Percentiles rank a stretch among this genome's conserved stretches.
Conservation (phyloP, 2,888 invertebrate species). For the Drosophila pseudotalamancana region DNA sequence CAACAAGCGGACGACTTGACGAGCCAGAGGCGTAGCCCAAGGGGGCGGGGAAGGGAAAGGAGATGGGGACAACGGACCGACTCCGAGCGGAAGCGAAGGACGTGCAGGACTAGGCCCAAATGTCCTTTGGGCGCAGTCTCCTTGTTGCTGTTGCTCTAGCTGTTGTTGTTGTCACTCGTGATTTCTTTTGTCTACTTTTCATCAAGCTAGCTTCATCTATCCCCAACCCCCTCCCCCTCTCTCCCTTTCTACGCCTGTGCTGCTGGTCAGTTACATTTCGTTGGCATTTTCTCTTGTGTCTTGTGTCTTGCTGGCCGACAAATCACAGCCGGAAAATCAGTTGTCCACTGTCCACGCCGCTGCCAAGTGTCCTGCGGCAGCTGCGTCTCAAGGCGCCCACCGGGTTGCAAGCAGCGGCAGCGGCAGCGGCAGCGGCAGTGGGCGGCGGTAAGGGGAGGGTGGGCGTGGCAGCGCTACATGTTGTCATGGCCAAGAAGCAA, state of each 20-base stretch:
- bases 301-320: slow-evolving; percentile 47
- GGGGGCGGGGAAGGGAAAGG: background rate
- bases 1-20: slow-evolving; percentile 56
- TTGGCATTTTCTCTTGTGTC: slow-evolving; percentile 44
- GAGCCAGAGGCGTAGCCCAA: slow-evolving; percentile 9
- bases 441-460: background rate
- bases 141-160: slow-evolving; percentile 38
- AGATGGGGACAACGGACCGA: too few species aligned
- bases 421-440: background rate
- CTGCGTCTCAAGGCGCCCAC: slow-evolving; percentile 54
- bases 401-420: background rate
- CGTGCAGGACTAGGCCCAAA: slow-evolving; percentile 46
- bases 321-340: slow-evolving; percentile 74
- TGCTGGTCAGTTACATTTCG: slow-evolving; percentile 34
- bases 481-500: slow-evolving; percentile 29
- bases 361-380: slow-evolving; percentile 46
- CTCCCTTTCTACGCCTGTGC: slow-evolving; percentile 6
- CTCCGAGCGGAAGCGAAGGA: slow-evolving; percentile 8
- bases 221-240: background rate
- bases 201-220: slow-evolving; percentile 39
- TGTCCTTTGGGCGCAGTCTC: slow-evolving; percentile 37
- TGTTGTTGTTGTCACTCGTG: slow-evolving; percentile 53
- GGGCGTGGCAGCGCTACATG: slow-evolving; percentile 23
- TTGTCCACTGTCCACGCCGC: slow-evolving; percentile 39
- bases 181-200: slow-evolving; percentile 71